Base-by-base conservation (phyloP, 2,113 vertebrate species). In the Dipodomys merriami region DNA sequence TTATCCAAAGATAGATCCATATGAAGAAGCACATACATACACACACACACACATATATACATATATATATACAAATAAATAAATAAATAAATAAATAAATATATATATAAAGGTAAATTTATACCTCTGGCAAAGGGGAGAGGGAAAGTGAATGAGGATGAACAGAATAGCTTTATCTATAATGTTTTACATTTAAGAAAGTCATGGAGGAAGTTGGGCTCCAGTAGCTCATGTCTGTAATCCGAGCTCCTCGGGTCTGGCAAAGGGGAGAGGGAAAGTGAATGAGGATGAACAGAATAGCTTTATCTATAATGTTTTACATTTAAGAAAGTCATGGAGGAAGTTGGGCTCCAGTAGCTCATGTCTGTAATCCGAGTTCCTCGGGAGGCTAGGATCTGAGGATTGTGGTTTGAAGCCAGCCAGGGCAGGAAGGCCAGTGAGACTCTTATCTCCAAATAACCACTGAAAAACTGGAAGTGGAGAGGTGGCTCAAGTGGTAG, bases 301-400 rank as follows among this genome's bases (percentile, higher is more conserved):
- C 18, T 92, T 84, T 84, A 86, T 67, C n/a, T 76, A 53, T 80
- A 64, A 69, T 46, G 64, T 35, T 88, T 79, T 86, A 19, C 82
- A 86, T 77, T 83, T 73, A 30, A 68, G 83, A 49, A 72, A 79
- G 3, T 53, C 2, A 64, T n/a, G 76, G 62, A 49, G 65, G 64
- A 33, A 69, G 64, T 33, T 25, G 11, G 72, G 46, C 22, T 49
- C 39, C 29, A 64, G 60, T 53, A 60, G 35, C 18, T 5, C 7
- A 13, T 27, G 27, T 33, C 27, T 89, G 25, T 80, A 76, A 46
- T 60, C 65, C 25, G 23, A 60, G 68, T 6, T 64, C 62, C 74
- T 5, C 12, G 4, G 20, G 53, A 72, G 74, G 35, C 15, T 10
- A 29, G 65, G 29, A 49, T 49, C 27, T 35, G 64, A 18, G 84